phyloP scores from a whole-genome alignment of 1,140 invertebrate species.

The Thereuonema tuberculata region DNA sequence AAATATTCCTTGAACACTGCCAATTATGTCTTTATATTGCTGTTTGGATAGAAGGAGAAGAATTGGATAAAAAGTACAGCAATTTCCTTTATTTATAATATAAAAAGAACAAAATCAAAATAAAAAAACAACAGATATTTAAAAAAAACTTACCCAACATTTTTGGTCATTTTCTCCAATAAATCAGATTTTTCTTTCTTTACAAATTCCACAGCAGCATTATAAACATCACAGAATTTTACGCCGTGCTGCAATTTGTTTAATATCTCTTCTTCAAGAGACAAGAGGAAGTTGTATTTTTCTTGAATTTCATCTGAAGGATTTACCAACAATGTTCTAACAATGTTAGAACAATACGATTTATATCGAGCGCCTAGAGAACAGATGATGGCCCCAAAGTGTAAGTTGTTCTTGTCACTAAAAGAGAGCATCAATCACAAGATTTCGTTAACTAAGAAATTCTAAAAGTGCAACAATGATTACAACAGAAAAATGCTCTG shows the following conservation, averaged over 20 bases:
- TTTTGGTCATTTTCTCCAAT: constrained; percentile 84
- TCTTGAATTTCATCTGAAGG: constrained; percentile 62
- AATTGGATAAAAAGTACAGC: no score
- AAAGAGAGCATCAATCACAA: no score
- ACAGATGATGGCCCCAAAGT: constrained; percentile 94
- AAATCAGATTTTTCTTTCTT: constrained; percentile 77
- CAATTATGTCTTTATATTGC: no score
- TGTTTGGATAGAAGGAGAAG: no score
- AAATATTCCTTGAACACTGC: no score
- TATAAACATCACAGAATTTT: constrained; percentile 80
- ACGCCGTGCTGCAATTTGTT: constrained; percentile 66
- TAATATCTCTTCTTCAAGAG: constrained; percentile 79
- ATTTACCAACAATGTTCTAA: constrained; percentile 92
- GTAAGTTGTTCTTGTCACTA: constrained; percentile 84
- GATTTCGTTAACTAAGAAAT: no score
- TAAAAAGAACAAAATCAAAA: no score
- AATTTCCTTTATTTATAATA: no score
- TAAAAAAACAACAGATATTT: no score
- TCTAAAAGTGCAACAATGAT: no score
- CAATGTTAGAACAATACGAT: constrained; percentile 96
- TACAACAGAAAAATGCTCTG: no score
- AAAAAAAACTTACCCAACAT: constrained; percentile 64
- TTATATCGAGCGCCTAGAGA: constrained; percentile 89
- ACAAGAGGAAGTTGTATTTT: constrained; percentile 85
- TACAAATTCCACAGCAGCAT: constrained; percentile 61